Evolutionary conservation across 2,797 vertebrate species (phyloP).

Genomic region (Chromis chromis): DNA sequence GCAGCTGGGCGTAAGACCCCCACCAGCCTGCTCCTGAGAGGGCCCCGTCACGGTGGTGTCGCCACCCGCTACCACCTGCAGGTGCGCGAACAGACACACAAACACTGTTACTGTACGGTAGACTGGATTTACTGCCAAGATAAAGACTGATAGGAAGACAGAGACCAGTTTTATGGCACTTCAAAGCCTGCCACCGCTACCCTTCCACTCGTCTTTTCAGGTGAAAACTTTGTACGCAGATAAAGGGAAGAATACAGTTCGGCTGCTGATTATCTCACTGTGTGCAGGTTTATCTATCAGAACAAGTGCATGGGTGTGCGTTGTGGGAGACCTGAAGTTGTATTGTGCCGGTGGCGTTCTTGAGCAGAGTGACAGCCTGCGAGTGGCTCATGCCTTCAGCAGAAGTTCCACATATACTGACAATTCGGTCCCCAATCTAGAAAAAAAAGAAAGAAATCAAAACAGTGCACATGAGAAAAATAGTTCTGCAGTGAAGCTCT

Average conservation of each 20-base stretch:
- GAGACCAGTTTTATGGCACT: constrained; percentile 32
- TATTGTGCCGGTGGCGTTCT: constrained; percentile 90
- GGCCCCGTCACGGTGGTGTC: constrained; percentile 93
- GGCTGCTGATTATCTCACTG: constrained; percentile 30
- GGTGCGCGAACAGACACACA: constrained; percentile 18
- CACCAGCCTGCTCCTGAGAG: constrained; percentile 83
- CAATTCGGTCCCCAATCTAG: constrained; percentile 95
- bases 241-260: constrained; percentile 7
- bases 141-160: constrained; percentile 30
- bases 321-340: constrained; percentile 90
- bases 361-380: constrained; percentile 93
- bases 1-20: constrained; percentile 86
- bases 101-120: constrained; percentile 10
- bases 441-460: constrained; percentile 5
- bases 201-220: constrained; percentile 29
- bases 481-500: neutral
- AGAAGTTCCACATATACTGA: constrained; percentile 92
- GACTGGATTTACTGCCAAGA: constrained; percentile 30
- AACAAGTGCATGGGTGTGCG: constrained; percentile 23
- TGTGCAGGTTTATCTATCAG: constrained; percentile 37
- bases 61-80: constrained; percentile 89
- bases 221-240: constrained; percentile 31
- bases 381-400: constrained; percentile 95
- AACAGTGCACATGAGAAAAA: neutral
- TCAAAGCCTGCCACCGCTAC: constrained; percentile 45